Evolutionary conservation across 2,888 invertebrate species (phyloP).

Genomic region (Hirtodrosophila cameraria): DNA sequence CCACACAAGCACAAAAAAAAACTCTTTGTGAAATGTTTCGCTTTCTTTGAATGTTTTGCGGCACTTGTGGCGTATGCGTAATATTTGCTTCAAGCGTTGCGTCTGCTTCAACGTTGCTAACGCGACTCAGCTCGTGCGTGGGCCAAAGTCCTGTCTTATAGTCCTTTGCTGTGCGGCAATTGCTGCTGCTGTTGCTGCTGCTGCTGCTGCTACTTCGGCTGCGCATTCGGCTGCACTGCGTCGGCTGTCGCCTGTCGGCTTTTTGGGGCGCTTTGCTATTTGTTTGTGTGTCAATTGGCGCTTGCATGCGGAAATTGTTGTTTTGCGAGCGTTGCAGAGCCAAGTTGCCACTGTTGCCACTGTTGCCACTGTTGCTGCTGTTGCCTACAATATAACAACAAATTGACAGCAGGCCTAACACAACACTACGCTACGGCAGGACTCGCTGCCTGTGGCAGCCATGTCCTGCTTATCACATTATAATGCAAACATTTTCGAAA

Average conservation of each 20-base stretch:
- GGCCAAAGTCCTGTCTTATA: constrained; percentile 60
- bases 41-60: constrained; percentile 30
- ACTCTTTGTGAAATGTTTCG: constrained; percentile 29
- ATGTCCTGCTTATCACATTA: constrained; percentile 63
- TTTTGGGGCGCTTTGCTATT: constrained; percentile 24
- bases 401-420: neutral
- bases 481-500: constrained; percentile 74
- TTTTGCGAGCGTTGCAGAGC: constrained; percentile 42
- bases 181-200: constrained; percentile 19
- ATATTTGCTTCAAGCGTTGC: constrained; percentile 47
- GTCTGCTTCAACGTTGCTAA: constrained; percentile 59
- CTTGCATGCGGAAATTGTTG: constrained; percentile 68
- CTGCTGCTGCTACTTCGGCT: constrained; percentile 39
- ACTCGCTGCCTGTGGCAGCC: constrained; percentile 17
- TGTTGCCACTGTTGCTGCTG: constrained; percentile 15
- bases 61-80: constrained; percentile 59
- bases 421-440: neutral
- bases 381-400: constrained; percentile 7
- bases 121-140: constrained; percentile 71
- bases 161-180: constrained; percentile 31
- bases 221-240: constrained; percentile 42
- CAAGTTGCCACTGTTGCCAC: too few relatives aligned
- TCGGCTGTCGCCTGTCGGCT: constrained; percentile 43
- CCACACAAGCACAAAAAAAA: constrained; percentile 15
- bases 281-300: constrained; percentile 20